Evolutionary conservation across 2,888 invertebrate species (phyloP), one percentile per base, ranked within the genome.

Genomic region (Brassicogethes aeneus): DNA sequence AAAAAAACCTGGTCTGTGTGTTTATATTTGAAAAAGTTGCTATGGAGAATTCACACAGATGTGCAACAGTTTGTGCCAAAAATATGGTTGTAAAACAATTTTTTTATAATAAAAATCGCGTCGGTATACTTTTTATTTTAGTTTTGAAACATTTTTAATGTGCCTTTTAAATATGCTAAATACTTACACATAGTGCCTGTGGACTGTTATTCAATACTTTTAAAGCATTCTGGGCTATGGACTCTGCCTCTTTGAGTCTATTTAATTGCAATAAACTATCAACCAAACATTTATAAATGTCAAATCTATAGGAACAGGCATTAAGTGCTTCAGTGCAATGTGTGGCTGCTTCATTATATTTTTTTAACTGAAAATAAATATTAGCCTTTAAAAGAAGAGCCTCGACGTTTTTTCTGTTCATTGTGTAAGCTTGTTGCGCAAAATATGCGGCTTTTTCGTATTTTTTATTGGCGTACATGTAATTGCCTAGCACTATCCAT

Each of bases 401-500:
- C 62, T 89, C 88, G 2, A 84, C 71, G 10, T 76, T 74, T 2
- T 77, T 74, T 62, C 80, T 77, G 37, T 55, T 51, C 39, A 55
- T 45, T 29, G 82, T 56, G 10, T 71, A 70, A 0, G 86, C 83
- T 69, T 86, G 85, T 43, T 83, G 80, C 1, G 80, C 81, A 60
- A 86, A 83, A 57, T 80, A 81, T 2, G 79, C 73, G 1, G 85
- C 83, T 55, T 81, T 77, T 14, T 77, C 79, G 43, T 75, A 74
- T 53, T 82, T 81, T 45, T 78, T 76, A 17, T 71, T 70, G 0
- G 76, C 71, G 55, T 77, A 77, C 50, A 81, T 75, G 37, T 76
- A 76, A 64, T 85, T 85, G 1, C 85, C 86, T 62, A 85, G 73
- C 0, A 83, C 81, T 39, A 86, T 77, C 80, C 87, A 89, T 41